phyloP scores from a whole-genome alignment of 2,888 invertebrate genomes.

The Philhelius pedissequus region DNA sequence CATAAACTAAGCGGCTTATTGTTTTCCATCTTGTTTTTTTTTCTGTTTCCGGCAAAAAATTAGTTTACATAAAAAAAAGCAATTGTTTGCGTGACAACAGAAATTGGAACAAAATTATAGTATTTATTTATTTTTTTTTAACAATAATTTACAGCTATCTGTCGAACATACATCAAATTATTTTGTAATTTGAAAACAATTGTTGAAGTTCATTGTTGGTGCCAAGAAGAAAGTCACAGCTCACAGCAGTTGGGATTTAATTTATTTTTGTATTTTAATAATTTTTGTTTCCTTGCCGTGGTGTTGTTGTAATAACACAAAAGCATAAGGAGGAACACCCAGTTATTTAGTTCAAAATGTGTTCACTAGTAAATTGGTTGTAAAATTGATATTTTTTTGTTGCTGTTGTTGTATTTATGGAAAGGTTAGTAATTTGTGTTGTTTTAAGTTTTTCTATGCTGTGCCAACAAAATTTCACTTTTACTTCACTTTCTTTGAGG shows the following conservation, averaged over 20 bases:
- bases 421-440: background rate
- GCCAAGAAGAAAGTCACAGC: conserved; percentile 43
- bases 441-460: background rate
- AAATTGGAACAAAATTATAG: background rate
- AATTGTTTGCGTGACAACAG: conserved; percentile 40
- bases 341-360: conserved; percentile 1
- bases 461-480: conserved; percentile 35
- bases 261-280: background rate
- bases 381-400: conserved; percentile 10
- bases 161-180: conserved; percentile 41
- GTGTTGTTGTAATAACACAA: background rate
- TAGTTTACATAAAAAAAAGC: background rate
- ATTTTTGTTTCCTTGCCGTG: background rate
- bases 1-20: conserved; percentile 53
- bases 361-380: conserved; percentile 28
- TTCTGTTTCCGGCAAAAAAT: conserved; percentile 36
- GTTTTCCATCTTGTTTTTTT: background rate
- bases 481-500: conserved; percentile 6
- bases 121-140: background rate
- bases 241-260: background rate
- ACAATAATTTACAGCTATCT: conserved; percentile 30
- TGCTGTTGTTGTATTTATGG: background rate
- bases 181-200: conserved; percentile 36
- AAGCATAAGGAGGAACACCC: conserved; percentile 15
- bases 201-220: background rate